phyloP scores from a whole-genome alignment of 2,888 invertebrate species.

The Buathra laborator region DNA sequence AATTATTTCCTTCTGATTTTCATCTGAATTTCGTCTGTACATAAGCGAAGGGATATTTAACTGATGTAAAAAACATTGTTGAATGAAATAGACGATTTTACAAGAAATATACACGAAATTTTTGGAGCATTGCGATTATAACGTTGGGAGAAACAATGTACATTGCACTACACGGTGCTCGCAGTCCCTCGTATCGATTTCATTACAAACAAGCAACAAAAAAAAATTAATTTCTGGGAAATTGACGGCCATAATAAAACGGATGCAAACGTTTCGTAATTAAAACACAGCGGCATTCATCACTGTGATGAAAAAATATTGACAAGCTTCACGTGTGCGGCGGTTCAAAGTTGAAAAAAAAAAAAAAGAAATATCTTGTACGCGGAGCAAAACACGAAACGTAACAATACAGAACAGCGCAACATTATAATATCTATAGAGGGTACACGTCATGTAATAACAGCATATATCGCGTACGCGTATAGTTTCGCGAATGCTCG shows the following conservation, averaged over 20 bases:
- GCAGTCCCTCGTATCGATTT: not conserved
- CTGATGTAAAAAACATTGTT: too few relatives aligned
- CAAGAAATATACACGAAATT: not conserved
- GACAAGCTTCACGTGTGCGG: not conserved
- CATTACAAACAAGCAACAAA: not conserved
- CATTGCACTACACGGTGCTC: not conserved
- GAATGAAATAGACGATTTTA: not conserved
- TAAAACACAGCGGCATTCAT: not conserved
- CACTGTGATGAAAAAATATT: not conserved
- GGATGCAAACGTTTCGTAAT: not conserved
- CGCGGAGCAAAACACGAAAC: conserved; percentile 10
- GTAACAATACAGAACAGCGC: conserved; percentile 16
- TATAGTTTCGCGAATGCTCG: conserved; percentile 33
- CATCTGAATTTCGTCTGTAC: too few relatives aligned
- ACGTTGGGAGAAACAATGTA: not conserved
- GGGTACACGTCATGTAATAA: conserved; percentile 34
- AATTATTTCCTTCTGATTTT: too few relatives aligned
- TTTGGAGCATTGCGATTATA: not conserved
- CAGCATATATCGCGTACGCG: conserved; percentile 32
- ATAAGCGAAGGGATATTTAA: too few relatives aligned
- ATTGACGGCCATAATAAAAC: not conserved
- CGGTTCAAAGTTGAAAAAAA: not conserved
- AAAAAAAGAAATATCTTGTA: conserved; percentile 1
- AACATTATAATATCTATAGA: conserved; percentile 24
- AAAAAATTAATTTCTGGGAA: not conserved